Evolutionary conservation across 2,113 vertebrate species (phyloP).

Genomic region (Pteropus alecto): DNA sequence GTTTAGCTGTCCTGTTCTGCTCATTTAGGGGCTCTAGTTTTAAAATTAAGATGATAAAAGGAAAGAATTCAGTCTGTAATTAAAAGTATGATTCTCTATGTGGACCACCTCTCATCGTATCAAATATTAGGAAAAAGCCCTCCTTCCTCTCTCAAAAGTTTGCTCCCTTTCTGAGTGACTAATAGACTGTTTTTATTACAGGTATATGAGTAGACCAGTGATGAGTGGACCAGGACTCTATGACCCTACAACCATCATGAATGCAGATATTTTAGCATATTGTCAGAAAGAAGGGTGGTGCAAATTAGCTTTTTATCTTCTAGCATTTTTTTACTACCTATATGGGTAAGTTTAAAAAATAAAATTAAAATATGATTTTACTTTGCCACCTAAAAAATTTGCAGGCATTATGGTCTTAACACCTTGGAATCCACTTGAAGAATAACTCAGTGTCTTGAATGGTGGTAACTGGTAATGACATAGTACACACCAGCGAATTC

Average conservation of each 20-base stretch:
- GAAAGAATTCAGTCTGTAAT: background rate
- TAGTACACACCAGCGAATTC: background rate
- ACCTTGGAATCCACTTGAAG: background rate
- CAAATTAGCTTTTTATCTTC: conserved; percentile 99
- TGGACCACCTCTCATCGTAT: background rate
- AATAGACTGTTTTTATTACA: conserved; percentile 75
- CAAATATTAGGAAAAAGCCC: background rate
- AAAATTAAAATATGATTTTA: background rate
- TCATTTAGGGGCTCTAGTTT: conserved; percentile 4
- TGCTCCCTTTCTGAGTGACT: background rate
- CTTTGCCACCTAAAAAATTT: background rate
- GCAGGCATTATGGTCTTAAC: background rate
- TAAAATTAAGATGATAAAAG: conserved; percentile 36
- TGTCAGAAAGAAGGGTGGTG: conserved; percentile 99
- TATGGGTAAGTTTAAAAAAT: conserved; percentile 91
- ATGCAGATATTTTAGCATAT: conserved; percentile 98
- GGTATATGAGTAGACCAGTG: conserved; percentile 97
- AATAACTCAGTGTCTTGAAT: background rate
- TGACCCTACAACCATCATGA: conserved; percentile 99
- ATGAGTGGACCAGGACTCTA: conserved; percentile 98
- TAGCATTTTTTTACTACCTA: conserved; percentile 99
- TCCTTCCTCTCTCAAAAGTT: fast-evolving
- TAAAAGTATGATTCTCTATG: background rate
- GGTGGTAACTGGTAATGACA: background rate
- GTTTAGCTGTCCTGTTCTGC: background rate